Evolutionary conservation across 2,113 vertebrate genomes (phyloP).

Genomic region (Lipophrys pholis): DNA sequence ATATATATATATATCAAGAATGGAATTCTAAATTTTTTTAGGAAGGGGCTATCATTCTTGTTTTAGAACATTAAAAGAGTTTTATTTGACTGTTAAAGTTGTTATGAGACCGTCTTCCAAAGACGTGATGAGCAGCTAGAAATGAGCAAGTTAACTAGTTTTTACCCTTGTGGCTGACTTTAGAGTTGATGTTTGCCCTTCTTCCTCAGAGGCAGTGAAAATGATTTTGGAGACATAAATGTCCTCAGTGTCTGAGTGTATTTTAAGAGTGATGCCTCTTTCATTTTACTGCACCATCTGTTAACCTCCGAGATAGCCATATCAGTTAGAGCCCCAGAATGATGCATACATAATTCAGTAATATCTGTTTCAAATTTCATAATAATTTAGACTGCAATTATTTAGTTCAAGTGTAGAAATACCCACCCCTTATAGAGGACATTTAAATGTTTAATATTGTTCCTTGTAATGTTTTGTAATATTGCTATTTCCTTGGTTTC

Average conservation of each 20-base stretch:
- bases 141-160: conserved; percentile 58
- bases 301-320: conserved; percentile 79
- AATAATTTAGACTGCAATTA: conserved; percentile 53
- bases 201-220: conserved; percentile 72
- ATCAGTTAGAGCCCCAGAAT: conserved; percentile 66
- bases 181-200: conserved; percentile 49
- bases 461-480: background rate
- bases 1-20: no score
- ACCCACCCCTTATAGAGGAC: conserved; percentile 14
- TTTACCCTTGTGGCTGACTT: conserved; percentile 63
- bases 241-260: conserved; percentile 73
- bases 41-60: background rate
- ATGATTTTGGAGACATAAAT: conserved; percentile 72
- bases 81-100: conserved; percentile 56
- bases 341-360: conserved; percentile 72
- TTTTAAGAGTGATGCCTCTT: conserved; percentile 79
- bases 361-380: conserved; percentile 69
- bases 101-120: conserved; percentile 28
- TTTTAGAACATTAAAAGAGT: conserved; percentile 23
- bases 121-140: conserved; percentile 43
- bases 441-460: conserved; percentile 28
- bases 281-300: conserved; percentile 83
- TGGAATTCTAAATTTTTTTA: conserved; percentile 31
- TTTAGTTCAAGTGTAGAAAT: conserved; percentile 31
- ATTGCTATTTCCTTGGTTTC: background rate